Percentiles rank a stretch among this genome's conserved stretches.
Evolutionary conservation across 2,797 vertebrate genomes (phyloP).

Genomic region (Enoplosus armatus): DNA sequence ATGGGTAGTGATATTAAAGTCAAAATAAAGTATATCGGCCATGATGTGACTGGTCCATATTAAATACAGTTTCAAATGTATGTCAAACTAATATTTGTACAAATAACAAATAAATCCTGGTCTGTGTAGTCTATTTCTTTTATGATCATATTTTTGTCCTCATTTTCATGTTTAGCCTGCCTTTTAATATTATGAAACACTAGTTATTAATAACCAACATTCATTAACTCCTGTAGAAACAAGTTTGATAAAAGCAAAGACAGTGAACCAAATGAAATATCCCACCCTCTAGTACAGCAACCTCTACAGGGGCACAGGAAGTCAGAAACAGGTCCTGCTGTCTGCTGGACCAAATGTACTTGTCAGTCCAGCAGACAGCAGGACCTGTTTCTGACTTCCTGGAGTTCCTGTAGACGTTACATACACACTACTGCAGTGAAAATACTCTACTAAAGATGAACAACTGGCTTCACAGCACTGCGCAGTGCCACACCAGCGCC

Average conservation of each 20-base stretch:
- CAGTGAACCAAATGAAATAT: constrained; percentile 28
- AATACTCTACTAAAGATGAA: background rate
- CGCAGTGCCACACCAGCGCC: constrained; percentile 32
- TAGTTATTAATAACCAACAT: too few species aligned
- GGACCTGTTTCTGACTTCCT: background rate
- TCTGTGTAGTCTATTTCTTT: background rate
- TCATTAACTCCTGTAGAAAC: constrained; percentile 4
- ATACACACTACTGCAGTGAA: background rate
- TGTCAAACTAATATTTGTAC: background rate
- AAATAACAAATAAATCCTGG: background rate
- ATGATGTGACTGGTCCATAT: too few species aligned
- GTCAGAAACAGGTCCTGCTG: background rate
- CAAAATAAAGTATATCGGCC: too few species aligned
- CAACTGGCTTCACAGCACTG: constrained; percentile 30
- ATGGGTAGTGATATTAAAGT: too few species aligned
- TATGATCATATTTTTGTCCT: too few species aligned
- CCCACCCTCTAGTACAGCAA: background rate
- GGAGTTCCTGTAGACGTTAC: background rate
- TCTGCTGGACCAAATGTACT: background rate
- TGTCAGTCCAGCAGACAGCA: background rate
- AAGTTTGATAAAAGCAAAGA: background rate
- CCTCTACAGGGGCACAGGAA: background rate
- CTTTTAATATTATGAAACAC: background rate
- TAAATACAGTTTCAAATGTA: background rate
- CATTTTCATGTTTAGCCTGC: background rate